These are phyloP conservation scores for Autographa gamma DNA, from an alignment of 2,888 invertebrate species.

Conservation along the genomic window DNA sequence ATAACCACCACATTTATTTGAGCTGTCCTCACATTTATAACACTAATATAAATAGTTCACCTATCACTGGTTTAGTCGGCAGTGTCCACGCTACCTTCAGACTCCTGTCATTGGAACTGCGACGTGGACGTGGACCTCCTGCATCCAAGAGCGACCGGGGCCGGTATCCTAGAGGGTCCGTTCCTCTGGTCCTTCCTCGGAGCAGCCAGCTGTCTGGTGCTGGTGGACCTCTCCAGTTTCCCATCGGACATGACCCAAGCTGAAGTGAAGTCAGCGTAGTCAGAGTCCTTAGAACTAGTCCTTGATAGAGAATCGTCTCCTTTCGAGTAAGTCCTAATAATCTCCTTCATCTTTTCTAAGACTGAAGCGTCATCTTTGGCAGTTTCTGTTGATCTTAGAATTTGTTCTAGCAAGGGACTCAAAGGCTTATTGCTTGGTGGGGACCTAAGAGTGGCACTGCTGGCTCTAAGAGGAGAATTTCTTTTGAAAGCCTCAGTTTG, in stretches of 20 bases:
- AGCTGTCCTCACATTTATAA: slow-evolving; percentile 34
- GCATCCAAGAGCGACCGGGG: slow-evolving; percentile 83
- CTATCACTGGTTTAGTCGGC: slow-evolving; percentile 46
- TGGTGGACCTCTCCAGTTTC: slow-evolving; percentile 89
- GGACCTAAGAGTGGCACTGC: slow-evolving; percentile 85
- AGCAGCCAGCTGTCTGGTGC: slow-evolving; percentile 85
- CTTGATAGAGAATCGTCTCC: slow-evolving; percentile 84
- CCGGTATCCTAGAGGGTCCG: slow-evolving; percentile 83
- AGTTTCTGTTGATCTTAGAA: slow-evolving; percentile 91
- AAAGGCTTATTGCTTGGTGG: slow-evolving; percentile 90
- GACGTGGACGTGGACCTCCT: slow-evolving; percentile 83
- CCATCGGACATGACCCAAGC: slow-evolving; percentile 93
- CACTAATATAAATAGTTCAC: slow-evolving; percentile 49
- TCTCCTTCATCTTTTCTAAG: slow-evolving; percentile 92
- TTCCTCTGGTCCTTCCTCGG: slow-evolving; percentile 84
- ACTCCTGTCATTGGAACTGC: slow-evolving; percentile 82
- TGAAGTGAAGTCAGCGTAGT: slow-evolving; percentile 91
- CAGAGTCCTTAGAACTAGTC: slow-evolving; percentile 88
- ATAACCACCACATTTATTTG: slow-evolving; percentile 39
- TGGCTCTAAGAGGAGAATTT: slow-evolving; percentile 84
- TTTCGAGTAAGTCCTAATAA: slow-evolving; percentile 84
- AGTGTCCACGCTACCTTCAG: slow-evolving; percentile 62
- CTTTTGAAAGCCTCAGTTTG: slow-evolving; percentile 85
- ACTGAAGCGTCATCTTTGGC: slow-evolving; percentile 93
- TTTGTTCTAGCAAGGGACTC: slow-evolving; percentile 92